phyloP scores from a whole-genome alignment of 1,140 invertebrate genomes.

The Drosophila teissieri region DNA sequence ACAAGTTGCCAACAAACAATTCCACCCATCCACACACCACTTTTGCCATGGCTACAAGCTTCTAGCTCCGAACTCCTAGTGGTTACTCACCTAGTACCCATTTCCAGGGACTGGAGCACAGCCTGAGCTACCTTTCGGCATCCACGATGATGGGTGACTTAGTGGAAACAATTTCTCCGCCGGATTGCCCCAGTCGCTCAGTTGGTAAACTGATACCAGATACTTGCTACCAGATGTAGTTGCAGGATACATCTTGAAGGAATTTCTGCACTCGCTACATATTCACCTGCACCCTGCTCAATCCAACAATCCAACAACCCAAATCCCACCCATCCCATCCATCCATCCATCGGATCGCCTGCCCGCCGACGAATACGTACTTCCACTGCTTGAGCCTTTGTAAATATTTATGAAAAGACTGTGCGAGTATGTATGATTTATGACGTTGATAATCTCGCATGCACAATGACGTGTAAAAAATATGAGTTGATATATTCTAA shows the following conservation, averaged over 20 bases:
- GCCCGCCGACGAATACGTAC: not conserved
- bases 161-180: conserved; percentile 67
- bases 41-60: not conserved
- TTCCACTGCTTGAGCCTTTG: conserved; percentile 50
- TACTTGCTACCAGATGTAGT: conserved; percentile 6
- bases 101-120: conserved; percentile 35
- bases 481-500: conserved; percentile 77
- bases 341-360: too few species aligned
- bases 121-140: conserved; percentile 49
- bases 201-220: not conserved
- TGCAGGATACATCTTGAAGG: conserved; percentile 18
- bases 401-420: conserved; percentile 81
- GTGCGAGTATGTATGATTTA: conserved; percentile 70
- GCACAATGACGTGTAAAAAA: conserved; percentile 81
- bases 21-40: not conserved
- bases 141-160: conserved; percentile 70
- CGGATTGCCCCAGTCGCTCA: conserved; percentile 3
- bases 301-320: not conserved
- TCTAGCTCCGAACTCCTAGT: not conserved
- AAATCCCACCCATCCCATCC: not conserved
- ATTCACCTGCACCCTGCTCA: not conserved
- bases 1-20: conserved; percentile 49
- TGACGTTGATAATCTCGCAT: conserved; percentile 80
- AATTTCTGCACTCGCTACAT: conserved; percentile 18
- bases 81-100: conserved; percentile 55